Evolutionary conservation across 2,113 vertebrate genomes (phyloP).

Genomic region (Protobothrops mucrosquamatus): DNA sequence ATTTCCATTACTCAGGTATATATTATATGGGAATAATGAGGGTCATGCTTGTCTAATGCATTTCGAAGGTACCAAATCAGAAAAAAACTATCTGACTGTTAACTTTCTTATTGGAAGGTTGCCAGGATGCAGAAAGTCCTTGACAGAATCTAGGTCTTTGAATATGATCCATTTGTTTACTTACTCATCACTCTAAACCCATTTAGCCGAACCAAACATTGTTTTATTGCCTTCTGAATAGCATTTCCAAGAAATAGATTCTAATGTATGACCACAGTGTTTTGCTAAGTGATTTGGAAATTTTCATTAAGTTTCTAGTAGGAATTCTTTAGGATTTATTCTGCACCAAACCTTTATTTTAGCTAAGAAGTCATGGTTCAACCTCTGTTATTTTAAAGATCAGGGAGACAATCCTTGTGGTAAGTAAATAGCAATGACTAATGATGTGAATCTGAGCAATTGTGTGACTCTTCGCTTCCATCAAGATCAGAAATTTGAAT

Average conservation of each 20-base stretch:
- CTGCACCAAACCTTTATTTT: neutral
- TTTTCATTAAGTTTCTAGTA: neutral
- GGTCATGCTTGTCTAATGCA: neutral
- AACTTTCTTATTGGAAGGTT: neutral
- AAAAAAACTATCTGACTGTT: neutral
- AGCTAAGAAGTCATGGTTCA: neutral
- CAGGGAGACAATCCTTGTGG: neutral
- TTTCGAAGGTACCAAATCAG: neutral
- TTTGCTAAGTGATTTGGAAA: slow-evolving; percentile 10
- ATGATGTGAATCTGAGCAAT: neutral
- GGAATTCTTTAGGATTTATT: neutral
- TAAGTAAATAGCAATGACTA: neutral
- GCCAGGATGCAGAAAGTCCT: neutral
- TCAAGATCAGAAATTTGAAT: neutral
- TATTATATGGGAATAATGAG: neutral
- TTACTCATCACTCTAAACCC: neutral
- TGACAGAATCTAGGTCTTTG: neutral
- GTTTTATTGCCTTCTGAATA: neutral
- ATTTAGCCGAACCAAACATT: neutral
- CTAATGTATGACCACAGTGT: neutral
- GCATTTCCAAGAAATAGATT: neutral
- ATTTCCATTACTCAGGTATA: neutral
- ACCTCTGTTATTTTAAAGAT: neutral
- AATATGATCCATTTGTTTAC: neutral
- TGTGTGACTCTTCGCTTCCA: neutral